Base-by-base conservation (phyloP, 2,888 invertebrate genomes). In the Acleris emargana region DNA sequence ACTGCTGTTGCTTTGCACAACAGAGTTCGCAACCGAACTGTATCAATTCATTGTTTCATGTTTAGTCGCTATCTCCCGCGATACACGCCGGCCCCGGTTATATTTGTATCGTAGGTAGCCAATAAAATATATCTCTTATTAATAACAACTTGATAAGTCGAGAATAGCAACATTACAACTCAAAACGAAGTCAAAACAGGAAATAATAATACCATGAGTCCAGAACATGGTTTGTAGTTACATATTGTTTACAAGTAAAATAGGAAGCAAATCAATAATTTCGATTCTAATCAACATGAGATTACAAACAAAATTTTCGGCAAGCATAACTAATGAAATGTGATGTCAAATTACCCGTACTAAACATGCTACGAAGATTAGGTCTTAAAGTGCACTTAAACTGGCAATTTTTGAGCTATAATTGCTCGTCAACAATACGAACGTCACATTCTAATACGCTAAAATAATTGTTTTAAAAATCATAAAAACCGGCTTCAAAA, bases 91-190 rank as follows among this genome's bases (percentile, higher is more conserved):
- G 32, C n/a, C 17, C 60, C 32, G 54, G 55, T 32, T 66, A 66
- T 66, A 57, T 66, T 57, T 57, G 58, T 59, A 51, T 47, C 38
- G 43, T 45, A 28, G 58, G 22, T 59, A 59, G 17, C 49, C 42
- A 64, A 51, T 55, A 55, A 55, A 60, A 55, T 50, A 64, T 38
- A 28, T 43, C 20, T 55, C 55, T 18, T 32, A 52, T 18, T 57
- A 57, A 64, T 58, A 61, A 52, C 64, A 58, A 51, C 50, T 32
- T 52, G 66, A 61, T 66, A 61, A 57, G 43, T 60, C 5, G 16
- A 51, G 42, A 51, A 52, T 43, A 32, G 32, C 9, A 25, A 9
- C 17, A 45, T 51, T 13, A 42, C 5, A 42, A 50, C 25, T 43
- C 16, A 3, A 13, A 16, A 22, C n/a, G 13, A 28, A 54, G 50